Conservation (phyloP, 2,797 vertebrate genomes). For the Otolemur crassicaudatus region DNA sequence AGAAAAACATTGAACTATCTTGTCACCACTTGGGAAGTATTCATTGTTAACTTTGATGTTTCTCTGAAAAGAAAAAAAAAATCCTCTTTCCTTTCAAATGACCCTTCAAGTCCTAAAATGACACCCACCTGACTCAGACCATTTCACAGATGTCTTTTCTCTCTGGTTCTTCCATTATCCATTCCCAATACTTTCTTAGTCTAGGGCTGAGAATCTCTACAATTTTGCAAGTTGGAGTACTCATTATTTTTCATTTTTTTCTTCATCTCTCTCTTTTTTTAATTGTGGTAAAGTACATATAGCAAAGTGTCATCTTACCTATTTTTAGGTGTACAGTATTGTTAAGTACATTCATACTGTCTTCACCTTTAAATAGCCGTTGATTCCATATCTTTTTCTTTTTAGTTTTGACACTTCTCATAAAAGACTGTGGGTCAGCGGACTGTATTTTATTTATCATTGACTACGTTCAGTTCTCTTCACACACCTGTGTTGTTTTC, state of each 20-base stretch:
- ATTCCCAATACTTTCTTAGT: neutral
- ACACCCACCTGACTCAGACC: neutral
- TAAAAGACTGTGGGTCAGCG: neutral
- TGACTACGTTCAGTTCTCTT: neutral
- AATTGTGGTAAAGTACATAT: neutral
- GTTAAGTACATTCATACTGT: neutral
- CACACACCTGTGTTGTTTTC: neutral
- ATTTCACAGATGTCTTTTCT: neutral
- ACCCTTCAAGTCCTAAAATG: neutral
- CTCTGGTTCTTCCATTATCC: neutral
- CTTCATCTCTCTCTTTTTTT: constrained; percentile 5
- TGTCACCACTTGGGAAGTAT: neutral
- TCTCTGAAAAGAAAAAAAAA: neutral
- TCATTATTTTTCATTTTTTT: neutral
- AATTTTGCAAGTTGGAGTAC: neutral
- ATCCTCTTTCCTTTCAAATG: neutral
- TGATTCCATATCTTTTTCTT: neutral
- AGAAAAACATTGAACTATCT: neutral
- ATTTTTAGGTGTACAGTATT: neutral
- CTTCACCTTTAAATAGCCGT: constrained; percentile 17
- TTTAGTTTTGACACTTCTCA: neutral
- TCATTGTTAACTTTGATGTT: neutral
- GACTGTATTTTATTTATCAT: neutral
- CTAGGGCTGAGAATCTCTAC: neutral
- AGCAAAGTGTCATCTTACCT: neutral